phyloP scores from a whole-genome alignment of 1,140 invertebrate genomes.

The Drosophila subobscura region DNA sequence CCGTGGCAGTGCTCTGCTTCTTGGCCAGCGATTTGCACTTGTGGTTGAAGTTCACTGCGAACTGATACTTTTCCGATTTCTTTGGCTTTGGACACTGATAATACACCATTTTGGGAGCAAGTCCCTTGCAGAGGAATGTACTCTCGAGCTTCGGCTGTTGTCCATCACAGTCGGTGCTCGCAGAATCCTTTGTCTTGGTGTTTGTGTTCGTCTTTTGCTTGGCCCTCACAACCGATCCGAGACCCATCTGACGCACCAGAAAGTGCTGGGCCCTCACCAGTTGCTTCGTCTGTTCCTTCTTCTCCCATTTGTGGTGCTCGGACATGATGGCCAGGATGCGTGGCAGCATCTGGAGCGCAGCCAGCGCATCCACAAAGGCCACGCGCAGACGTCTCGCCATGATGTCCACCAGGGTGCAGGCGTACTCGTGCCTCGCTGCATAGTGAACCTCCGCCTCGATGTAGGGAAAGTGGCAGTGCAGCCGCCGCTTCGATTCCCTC shows the following conservation, averaged over 20 bases:
- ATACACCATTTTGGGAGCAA: too few species aligned
- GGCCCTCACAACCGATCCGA: conserved; percentile 33
- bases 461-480: conserved; percentile 58
- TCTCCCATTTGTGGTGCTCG: conserved; percentile 16
- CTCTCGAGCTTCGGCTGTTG: too few species aligned
- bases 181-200: neutral
- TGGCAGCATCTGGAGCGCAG: conserved; percentile 53
- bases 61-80: too few species aligned
- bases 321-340: conserved; percentile 43
- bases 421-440: conserved; percentile 54
- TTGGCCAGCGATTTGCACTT: too few species aligned
- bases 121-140: neutral
- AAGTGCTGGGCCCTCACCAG: conserved; percentile 32
- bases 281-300: conserved; percentile 13
- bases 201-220: conserved; percentile 1
- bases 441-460: conserved; percentile 60
- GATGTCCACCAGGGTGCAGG: conserved; percentile 52
- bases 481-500: neutral
- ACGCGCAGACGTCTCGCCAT: conserved; percentile 50
- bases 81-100: too few species aligned
- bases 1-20: too few species aligned
- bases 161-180: too few species aligned
- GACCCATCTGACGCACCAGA: conserved; percentile 53
- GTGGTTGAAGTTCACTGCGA: too few species aligned
- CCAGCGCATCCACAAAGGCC: conserved; percentile 52